Conservation (phyloP, 2,113 vertebrate species). For the Rhea pennata region DNA sequence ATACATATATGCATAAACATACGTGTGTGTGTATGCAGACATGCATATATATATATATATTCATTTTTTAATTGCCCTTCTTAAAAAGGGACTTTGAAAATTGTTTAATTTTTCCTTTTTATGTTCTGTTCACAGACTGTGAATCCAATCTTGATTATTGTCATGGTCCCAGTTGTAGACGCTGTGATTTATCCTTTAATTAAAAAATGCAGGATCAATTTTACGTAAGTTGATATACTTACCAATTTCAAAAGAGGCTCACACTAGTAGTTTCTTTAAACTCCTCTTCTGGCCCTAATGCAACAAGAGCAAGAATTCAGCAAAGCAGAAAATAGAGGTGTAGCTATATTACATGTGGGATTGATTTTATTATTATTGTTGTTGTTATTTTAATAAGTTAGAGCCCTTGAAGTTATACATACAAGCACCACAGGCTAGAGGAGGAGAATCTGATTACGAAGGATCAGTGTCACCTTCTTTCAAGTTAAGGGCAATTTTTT, state of each 20-base stretch:
- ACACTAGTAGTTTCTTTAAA: neutral
- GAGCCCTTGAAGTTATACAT: neutral
- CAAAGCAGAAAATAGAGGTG: neutral
- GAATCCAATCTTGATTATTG: constrained; percentile 91
- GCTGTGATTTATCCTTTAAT: constrained; percentile 88
- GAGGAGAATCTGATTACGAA: neutral
- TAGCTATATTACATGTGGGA: neutral
- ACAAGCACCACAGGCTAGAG: neutral
- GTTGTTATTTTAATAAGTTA: neutral
- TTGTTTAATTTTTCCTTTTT: neutral
- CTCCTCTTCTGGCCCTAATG: neutral
- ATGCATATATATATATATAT: too few species aligned
- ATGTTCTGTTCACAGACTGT: constrained; percentile 79
- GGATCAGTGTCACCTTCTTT: neutral
- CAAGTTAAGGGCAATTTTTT: neutral
- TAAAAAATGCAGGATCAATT: constrained; percentile 89
- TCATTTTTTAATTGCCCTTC: neutral
- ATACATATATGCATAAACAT: too few species aligned
- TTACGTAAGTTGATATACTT: constrained; percentile 84
- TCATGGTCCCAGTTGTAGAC: constrained; percentile 90
- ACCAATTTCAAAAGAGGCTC: neutral
- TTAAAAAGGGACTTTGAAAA: neutral
- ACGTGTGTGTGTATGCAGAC: too few species aligned
- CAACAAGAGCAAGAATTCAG: neutral
- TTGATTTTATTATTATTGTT: neutral